A percentile compares a stretch with the other conserved stretches of the same genome.
Conservation (phyloP, 2,888 invertebrate genomes). For the Cephus pulcher region DNA sequence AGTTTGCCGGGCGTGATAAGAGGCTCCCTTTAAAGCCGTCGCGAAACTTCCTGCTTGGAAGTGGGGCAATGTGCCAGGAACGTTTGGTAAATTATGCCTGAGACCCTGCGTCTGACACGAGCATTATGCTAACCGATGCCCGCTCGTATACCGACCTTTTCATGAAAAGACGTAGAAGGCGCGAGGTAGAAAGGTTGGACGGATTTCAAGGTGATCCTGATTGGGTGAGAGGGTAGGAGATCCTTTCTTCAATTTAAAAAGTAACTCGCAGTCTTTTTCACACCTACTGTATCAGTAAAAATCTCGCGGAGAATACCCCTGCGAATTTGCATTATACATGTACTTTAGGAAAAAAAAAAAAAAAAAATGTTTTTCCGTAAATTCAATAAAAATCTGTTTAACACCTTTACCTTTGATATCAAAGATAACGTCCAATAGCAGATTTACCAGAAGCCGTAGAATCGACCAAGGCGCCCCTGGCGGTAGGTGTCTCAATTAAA, state of each 20-base stretch:
- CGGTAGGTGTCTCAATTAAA: no score
- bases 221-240: slow-evolving; percentile 5
- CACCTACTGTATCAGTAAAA: no score
- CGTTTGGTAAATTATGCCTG: slow-evolving; percentile 33
- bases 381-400: no score
- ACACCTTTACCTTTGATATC: no score
- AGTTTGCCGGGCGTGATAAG: background rate
- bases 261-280: no score
- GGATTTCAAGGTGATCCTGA: slow-evolving; percentile 19
- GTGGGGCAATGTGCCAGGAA: slow-evolving; percentile 35
- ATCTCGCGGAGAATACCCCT: no score
- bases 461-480: no score
- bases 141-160: slow-evolving; percentile 13
- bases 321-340: no score
- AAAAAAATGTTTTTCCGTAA: background rate
- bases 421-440: no score
- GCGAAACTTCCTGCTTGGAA: slow-evolving; percentile 6
- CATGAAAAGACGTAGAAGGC: background rate
- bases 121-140: slow-evolving; percentile 35
- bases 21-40: background rate
- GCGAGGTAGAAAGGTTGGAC: background rate
- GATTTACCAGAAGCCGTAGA: no score
- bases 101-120: slow-evolving; percentile 32
- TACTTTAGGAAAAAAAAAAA: background rate
- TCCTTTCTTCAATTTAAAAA: no score